Evolutionary conservation across 2,113 vertebrate genomes (phyloP).

Genomic region (Triplophysa rosa): DNA sequence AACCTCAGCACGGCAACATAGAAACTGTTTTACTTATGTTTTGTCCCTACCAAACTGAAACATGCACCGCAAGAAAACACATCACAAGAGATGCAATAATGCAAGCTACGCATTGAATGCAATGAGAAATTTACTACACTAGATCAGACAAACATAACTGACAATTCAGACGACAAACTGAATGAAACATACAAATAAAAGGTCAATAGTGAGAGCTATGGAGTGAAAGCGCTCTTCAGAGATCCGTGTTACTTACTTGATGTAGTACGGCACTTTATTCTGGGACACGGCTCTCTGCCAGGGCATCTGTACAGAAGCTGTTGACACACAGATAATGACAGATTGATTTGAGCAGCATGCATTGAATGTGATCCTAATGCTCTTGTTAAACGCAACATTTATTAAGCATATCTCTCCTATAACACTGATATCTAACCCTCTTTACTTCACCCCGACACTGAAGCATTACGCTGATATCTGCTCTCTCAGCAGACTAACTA

Average conservation of each 20-base stretch:
- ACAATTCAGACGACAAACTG: too few relatives aligned
- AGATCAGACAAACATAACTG: too few relatives aligned
- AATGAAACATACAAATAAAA: too few relatives aligned
- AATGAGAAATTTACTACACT: too few relatives aligned
- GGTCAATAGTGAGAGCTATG: too few relatives aligned
- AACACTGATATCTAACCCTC: neutral
- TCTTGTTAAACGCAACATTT: slow-evolving; percentile 17
- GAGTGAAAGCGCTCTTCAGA: neutral
- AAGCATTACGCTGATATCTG: neutral
- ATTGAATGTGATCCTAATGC: neutral
- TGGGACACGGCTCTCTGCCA: slow-evolving; percentile 88
- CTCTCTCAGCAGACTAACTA: slow-evolving; percentile 16
- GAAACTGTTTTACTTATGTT: too few relatives aligned
- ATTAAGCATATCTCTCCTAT: slow-evolving; percentile 23
- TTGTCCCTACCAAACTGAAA: too few relatives aligned
- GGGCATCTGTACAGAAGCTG: slow-evolving; percentile 66
- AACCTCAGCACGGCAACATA: too few relatives aligned
- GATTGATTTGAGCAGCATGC: neutral
- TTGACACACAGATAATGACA: slow-evolving; percentile 32
- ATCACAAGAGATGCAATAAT: too few relatives aligned
- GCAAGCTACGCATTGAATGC: too few relatives aligned
- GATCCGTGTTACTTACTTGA: slow-evolving; percentile 81
- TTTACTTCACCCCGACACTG: slow-evolving; percentile 13
- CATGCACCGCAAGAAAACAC: too few relatives aligned
- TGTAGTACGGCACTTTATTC: slow-evolving; percentile 90